Conservation (phyloP, 1,140 invertebrate genomes). For the Heliothis subflexa region DNA sequence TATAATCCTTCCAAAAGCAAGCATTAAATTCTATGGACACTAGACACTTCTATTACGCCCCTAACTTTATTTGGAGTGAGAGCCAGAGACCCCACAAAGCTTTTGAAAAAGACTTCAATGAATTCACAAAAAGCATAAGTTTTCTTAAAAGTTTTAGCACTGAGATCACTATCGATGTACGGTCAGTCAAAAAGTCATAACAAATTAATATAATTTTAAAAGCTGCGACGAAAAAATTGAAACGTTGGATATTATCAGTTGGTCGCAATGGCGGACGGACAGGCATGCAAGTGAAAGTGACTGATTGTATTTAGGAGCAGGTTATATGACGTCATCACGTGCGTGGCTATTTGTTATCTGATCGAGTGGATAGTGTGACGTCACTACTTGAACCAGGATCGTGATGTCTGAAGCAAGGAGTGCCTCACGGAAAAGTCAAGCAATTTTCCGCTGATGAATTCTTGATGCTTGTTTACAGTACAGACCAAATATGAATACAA, state of each 20-base stretch:
- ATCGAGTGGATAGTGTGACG: constrained; percentile 39
- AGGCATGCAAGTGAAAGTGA: constrained; percentile 80
- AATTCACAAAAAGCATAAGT: too few species aligned
- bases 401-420: background rate
- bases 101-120: too few species aligned
- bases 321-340: constrained; percentile 71
- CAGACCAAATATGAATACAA: too few species aligned
- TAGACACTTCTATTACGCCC: too few species aligned
- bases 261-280: constrained; percentile 42
- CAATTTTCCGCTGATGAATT: too few species aligned
- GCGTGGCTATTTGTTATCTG: constrained; percentile 44
- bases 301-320: constrained; percentile 73
- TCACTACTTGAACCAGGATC: background rate
- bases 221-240: background rate
- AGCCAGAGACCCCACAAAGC: too few species aligned
- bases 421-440: background rate
- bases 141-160: too few species aligned
- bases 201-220: background rate
- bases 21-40: too few species aligned
- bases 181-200: background rate
- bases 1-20: too few species aligned
- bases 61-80: too few species aligned
- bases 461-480: too few species aligned
- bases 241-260: constrained; percentile 19
- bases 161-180: background rate